phyloP scores from a whole-genome alignment of 2,113 vertebrate species.

The Terrapene triunguis region DNA sequence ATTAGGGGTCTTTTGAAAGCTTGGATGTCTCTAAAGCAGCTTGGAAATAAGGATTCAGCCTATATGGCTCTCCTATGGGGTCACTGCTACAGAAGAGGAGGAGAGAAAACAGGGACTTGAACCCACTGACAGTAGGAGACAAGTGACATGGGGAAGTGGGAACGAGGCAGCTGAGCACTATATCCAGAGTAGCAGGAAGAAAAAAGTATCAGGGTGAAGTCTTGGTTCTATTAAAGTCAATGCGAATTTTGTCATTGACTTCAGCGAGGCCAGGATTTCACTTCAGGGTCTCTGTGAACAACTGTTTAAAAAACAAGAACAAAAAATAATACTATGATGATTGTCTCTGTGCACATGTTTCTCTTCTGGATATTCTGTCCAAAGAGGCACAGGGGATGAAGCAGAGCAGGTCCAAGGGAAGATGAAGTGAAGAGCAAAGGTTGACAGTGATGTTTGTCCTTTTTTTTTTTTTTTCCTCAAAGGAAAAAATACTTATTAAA shows the following conservation, averaged over 20 bases:
- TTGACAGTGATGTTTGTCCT: too few relatives aligned
- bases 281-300: too few relatives aligned
- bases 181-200: background rate
- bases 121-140: background rate
- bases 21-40: background rate
- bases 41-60: background rate
- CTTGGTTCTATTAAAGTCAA: too few relatives aligned
- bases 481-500: too few relatives aligned
- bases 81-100: background rate
- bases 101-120: background rate
- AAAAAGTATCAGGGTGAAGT: background rate
- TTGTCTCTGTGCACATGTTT: too few relatives aligned
- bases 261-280: background rate
- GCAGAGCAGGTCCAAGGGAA: too few relatives aligned
- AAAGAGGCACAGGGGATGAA: too few relatives aligned
- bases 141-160: background rate
- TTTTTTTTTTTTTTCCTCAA: too few relatives aligned
- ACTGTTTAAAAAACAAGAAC: too few relatives aligned
- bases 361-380: too few relatives aligned
- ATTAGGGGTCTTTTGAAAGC: background rate
- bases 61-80: background rate
- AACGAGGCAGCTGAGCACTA: background rate
- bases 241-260: background rate
- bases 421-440: too few relatives aligned
- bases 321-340: too few relatives aligned